Evolutionary conservation across 2,113 vertebrate genomes (phyloP), one percentile per base, ranked within the genome.

Genomic region (Brachionichthys hirsutus): DNA sequence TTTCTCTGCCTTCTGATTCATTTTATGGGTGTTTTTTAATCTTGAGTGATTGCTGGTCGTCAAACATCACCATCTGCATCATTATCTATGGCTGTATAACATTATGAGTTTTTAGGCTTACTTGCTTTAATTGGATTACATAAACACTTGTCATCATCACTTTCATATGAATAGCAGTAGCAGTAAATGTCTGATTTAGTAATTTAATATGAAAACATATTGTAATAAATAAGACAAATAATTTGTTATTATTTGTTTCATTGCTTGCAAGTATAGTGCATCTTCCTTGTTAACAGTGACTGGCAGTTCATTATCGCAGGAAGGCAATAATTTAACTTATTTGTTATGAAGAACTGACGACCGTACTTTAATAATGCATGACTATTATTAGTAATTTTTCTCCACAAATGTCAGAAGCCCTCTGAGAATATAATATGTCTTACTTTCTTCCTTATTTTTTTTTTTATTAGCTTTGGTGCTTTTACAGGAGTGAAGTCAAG

Each of bases 61-160:
- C n/a, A 57, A 46, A 41, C 24, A 19, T 45, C 44, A 18, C 43
- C 52, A 68, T 53, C 46, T 30, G n/a, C 53, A 20, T 68, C 30
- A 30, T 54, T 41, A 49, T 60, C 34, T 14, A 20, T 51, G 38
- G 22, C 2, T 44, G 12, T 60, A 51, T 64, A 61, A 72, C 35
- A 49, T 68, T 41, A 73, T 72, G 42, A 17, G 34, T 38, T 42
- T 61, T 51, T 43, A 30, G 42, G 22, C 40, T 55, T 49, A 67
- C 52, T 57, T 61, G 54, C 60, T 61, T 52, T 46, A 65, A 72
- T 44, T 60, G 38, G 43, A 72, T 61, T 57, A 57, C 34, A 70
- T 67, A 48, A 54, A 59, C n/a, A n/a, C n/a, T n/a, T n/a, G n/a
- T n/a, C n/a, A n/a, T n/a, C n/a, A n/a, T n/a, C n/a, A n/a, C n/a